Evolutionary conservation across 2,888 invertebrate genomes (phyloP), one percentile per base, ranked within the genome.

Genomic region (Platycheirus rosarum): DNA sequence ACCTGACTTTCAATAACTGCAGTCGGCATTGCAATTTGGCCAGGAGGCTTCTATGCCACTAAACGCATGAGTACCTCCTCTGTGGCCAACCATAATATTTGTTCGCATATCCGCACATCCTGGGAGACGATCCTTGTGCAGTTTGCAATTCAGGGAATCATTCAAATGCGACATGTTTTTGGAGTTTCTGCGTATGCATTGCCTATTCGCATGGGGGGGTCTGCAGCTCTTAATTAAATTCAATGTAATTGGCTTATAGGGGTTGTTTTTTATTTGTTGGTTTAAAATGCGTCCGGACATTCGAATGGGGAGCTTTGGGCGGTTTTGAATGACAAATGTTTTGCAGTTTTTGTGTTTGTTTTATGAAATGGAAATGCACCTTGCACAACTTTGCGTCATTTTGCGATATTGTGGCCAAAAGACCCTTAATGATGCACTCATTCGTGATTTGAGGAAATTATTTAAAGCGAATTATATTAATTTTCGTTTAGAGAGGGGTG

Each of bases 201-300:
- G 49, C n/a, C n/a, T n/a, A n/a, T n/a, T n/a, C n/a, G 51, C 8
- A 32, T 11, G 5, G 5, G 14, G 40, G 13, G 35, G 35, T 1
- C n/a, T n/a, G n/a, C n/a, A n/a, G n/a, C n/a, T n/a, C n/a, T 74
- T 66, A 66, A 66, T 74, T 74, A 66, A 66, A 49, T 66, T 66
- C 49, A 74, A 74, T 57, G 48, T 57, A 57, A 66, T 66, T 60
- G 57, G 57, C 40, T 49, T 32, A 42, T 42, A 13, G 48, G 57
- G 57, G 40, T 29, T 40, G 23, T 6, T 40, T 40, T 57, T n/a
- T n/a, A n/a, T n/a, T n/a, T n/a, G n/a, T n/a, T 26, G 40, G 57
- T 40, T 57, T 14, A 9, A 23, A 40, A 1, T 37, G 20, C 9
- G 9, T 5, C n/a, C 7, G 23, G 1, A 2, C 13, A 40, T 20